These are phyloP conservation scores for Shinisaurus crocodilurus DNA, from an alignment of 2,113 vertebrate species.

Conservation along the genomic window DNA sequence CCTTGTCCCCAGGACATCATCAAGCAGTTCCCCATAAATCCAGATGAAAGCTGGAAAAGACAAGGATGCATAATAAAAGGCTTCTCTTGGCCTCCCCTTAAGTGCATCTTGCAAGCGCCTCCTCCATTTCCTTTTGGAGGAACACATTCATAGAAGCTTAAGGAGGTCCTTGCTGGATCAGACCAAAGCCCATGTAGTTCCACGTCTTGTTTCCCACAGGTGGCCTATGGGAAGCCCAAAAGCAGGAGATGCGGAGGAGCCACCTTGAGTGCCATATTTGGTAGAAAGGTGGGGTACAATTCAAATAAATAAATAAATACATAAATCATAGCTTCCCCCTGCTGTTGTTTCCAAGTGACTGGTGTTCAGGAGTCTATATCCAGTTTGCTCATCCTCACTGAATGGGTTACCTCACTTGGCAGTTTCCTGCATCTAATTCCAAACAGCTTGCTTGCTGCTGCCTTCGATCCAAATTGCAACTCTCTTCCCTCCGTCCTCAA, in stretches of 20 bases:
- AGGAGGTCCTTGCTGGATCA: background rate
- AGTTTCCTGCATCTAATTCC: background rate
- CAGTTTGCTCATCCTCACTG: background rate
- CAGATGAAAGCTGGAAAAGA: constrained; percentile 11
- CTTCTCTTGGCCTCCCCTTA: background rate
- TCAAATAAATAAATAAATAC: too few relatives aligned
- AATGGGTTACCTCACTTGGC: background rate
- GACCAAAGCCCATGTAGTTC: background rate
- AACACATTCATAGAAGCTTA: background rate
- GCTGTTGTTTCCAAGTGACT: background rate
- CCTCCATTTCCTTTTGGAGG: background rate
- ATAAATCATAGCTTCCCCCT: background rate
- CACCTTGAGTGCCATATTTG: too few relatives aligned
- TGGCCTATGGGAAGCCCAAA: background rate
- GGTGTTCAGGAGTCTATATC: background rate
- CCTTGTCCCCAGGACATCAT: background rate
- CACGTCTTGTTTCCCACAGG: background rate
- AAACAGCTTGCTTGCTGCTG: background rate
- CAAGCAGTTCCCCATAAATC: constrained; percentile 23
- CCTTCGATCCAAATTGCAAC: background rate
- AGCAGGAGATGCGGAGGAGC: background rate
- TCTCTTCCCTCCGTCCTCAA: background rate
- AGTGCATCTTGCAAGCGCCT: background rate
- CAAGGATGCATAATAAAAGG: background rate
- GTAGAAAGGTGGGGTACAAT: too few relatives aligned